Percentiles rank a stretch among this genome's conserved stretches.
phyloP scores from a whole-genome alignment of 2,113 vertebrate species.

The Seriola rivoliana region DNA sequence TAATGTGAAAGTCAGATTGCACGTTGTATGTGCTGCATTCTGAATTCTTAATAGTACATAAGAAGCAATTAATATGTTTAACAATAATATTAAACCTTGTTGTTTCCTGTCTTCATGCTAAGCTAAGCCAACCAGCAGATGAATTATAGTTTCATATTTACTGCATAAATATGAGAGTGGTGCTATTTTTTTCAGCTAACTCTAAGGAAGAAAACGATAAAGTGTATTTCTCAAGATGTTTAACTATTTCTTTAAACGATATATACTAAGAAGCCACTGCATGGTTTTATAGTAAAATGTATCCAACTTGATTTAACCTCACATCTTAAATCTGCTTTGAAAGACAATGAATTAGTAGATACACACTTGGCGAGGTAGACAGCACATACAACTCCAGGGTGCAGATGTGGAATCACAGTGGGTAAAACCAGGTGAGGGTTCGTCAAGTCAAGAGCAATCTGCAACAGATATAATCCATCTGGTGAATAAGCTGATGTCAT shows the following conservation, averaged over 20 bases:
- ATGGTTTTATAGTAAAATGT: too few species aligned
- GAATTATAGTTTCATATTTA: too few species aligned
- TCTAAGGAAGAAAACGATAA: background rate
- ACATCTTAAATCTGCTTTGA: background rate
- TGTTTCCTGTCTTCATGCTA: background rate
- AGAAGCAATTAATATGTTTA: too few species aligned
- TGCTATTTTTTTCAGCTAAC: background rate
- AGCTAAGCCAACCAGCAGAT: background rate
- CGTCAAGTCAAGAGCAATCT: slow-evolving; percentile 91
- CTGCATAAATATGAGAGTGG: background rate
- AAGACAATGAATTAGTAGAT: background rate
- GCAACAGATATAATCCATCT: slow-evolving; percentile 37
- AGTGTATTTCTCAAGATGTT: background rate
- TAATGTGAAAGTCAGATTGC: too few species aligned
- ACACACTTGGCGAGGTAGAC: slow-evolving; percentile 94
- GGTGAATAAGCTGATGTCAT: background rate
- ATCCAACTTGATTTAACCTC: background rate
- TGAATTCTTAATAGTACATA: too few species aligned
- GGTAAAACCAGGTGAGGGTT: slow-evolving; percentile 88
- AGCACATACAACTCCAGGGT: slow-evolving; percentile 89
- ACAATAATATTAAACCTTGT: too few species aligned
- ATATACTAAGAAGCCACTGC: background rate
- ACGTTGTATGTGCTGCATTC: too few species aligned
- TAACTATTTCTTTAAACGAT: background rate
- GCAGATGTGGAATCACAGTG: slow-evolving; percentile 84